Evolutionary conservation across 2,888 invertebrate genomes (phyloP), one percentile per base, ranked within the genome.

Genomic region (Myathropa florea): DNA sequence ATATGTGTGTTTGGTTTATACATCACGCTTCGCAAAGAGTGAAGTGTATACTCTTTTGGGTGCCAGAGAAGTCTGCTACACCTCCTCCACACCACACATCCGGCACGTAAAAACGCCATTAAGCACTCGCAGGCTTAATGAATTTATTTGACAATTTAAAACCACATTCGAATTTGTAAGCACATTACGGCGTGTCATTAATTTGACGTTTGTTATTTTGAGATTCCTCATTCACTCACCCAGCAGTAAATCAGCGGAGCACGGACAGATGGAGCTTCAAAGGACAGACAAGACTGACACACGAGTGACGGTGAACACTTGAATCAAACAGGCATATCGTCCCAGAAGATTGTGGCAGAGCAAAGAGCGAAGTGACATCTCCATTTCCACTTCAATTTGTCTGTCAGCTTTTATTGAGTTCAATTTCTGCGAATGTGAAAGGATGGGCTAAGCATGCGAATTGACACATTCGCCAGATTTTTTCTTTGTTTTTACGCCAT

Each of bases 371-470:
- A 88, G 90, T 89, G 91, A 91, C 90, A 91, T 91, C 91, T 91
- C 91, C 91, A 91, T 91, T 91, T 91, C 91, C 91, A 91, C 91
- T 91, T 91, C 91, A 91, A 92, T 91, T 91, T 92, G 91, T 91
- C 91, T 90, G 91, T 91, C 91, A 91, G 89, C 90, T 90, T 90
- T 91, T 90, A 91, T 91, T 91, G 91, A 91, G 91, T 90, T 92
- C 90, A 91, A 91, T 91, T 91, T 91, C 82, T 80, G 68, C 68
- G 77, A 82, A 78, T 73, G 68, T 67, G 55, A 65, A 85, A 72
- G 68, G 77, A 82, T 85, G 68, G 55, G 76, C 14, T 68, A 70
- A 71, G 71, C 75, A 76, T 57, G 18, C 36, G 18, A 63, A 67
- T 57, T 83, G 77, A 79, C 65, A 76, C 61, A 55, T 61, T 36